Evolutionary conservation across 35 echinoderm and acorn worm genomes (phyloP).

Genomic region (Ophioderma brevispina): DNA sequence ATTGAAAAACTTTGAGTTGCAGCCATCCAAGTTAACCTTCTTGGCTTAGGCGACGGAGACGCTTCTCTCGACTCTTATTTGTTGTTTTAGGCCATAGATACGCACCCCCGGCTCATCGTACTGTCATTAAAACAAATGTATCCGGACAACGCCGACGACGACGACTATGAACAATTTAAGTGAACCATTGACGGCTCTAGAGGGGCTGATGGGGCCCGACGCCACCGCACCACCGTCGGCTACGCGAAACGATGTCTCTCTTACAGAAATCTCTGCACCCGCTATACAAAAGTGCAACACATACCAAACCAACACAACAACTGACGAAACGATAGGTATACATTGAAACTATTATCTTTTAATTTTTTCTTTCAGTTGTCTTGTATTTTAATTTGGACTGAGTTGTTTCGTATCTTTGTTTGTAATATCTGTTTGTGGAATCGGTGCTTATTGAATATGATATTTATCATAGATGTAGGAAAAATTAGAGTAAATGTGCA

Average conservation of each 20-base stretch:
- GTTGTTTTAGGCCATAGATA: neutral
- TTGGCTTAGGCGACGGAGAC: neutral
- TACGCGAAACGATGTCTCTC: neutral
- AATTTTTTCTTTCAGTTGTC: neutral
- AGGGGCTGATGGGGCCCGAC: neutral
- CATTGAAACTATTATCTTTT: neutral
- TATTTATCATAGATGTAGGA: no score
- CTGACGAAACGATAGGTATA: neutral
- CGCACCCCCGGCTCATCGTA: neutral
- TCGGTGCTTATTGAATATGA: no score
- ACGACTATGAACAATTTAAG: neutral
- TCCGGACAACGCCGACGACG: neutral
- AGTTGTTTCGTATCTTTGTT: no score
- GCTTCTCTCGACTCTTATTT: neutral
- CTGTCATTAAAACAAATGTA: neutral
- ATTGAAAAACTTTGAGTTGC: neutral
- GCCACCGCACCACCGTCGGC: neutral
- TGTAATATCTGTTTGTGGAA: no score
- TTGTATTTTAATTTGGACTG: no score
- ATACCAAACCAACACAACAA: constrained; percentile 1
- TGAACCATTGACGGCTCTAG: neutral
- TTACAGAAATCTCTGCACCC: neutral
- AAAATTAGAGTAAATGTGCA: no score
- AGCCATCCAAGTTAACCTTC: neutral
- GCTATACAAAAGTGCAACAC: neutral